phyloP scores from a whole-genome alignment of 2,113 vertebrate genomes.

The Syrrhaptes paradoxus region DNA sequence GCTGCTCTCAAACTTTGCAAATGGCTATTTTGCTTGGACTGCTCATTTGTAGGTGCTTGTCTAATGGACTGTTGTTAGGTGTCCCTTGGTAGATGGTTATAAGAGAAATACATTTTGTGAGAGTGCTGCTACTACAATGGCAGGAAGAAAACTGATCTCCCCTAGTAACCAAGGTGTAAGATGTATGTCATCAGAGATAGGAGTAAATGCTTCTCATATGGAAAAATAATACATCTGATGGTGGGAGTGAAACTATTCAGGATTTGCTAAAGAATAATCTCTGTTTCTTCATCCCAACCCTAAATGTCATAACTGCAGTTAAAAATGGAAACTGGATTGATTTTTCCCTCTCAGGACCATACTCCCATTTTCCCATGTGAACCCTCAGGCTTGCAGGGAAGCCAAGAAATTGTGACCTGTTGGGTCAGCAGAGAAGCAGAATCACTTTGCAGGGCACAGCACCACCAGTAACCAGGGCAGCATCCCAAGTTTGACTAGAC shows the following conservation, averaged over 20 bases:
- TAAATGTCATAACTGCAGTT: neutral
- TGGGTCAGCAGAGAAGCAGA: slow-evolving; percentile 8
- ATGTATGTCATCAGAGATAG: neutral
- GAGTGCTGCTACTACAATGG: neutral
- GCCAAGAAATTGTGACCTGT: neutral
- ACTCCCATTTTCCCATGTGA: neutral
- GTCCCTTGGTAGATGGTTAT: neutral
- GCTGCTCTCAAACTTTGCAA: neutral
- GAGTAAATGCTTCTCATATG: neutral
- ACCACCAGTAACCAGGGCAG: neutral
- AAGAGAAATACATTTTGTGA: neutral
- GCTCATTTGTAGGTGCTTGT: neutral
- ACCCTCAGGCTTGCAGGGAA: neutral
- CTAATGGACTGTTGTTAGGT: neutral
- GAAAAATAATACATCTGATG: neutral
- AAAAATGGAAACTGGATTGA: slow-evolving; percentile 12
- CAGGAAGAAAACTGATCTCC: neutral
- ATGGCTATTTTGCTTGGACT: neutral
- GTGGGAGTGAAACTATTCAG: neutral
- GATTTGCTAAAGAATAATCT: neutral
- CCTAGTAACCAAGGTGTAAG: neutral
- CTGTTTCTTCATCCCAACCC: neutral
- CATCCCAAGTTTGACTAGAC: neutral
- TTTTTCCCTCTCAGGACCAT: neutral
- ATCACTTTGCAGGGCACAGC: neutral